Evolutionary conservation across 1,140 invertebrate species (phyloP).

Genomic region (Luehdorfia chinensis): DNA sequence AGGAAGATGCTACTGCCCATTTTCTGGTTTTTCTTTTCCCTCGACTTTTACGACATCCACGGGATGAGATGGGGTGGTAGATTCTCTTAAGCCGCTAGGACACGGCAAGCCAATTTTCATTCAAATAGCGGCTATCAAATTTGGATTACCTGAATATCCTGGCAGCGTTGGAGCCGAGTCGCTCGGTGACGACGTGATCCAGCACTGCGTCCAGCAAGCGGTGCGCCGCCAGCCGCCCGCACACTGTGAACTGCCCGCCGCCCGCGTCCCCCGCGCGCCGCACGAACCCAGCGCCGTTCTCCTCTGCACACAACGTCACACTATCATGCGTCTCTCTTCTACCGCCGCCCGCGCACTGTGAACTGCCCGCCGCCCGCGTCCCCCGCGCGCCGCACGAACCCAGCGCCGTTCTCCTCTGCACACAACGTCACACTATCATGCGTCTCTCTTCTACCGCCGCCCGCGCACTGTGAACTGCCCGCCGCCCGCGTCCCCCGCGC

Average conservation of each 20-base stretch:
- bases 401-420: constrained; percentile 84
- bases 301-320: constrained; percentile 73
- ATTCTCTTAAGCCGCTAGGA: too few species aligned
- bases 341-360: constrained; percentile 81
- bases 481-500: constrained; percentile 86
- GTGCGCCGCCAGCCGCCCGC: constrained; percentile 80
- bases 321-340: too few species aligned
- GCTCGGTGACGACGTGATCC: constrained; percentile 87
- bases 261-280: constrained; percentile 85
- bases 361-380: constrained; percentile 89
- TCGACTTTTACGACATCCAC: too few species aligned
- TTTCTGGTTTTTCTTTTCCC: too few species aligned
- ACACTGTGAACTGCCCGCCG: constrained; percentile 87
- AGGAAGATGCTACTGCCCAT: too few species aligned
- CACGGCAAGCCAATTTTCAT: too few species aligned
- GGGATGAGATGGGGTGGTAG: too few species aligned
- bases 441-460: too few species aligned
- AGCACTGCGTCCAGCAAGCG: constrained; percentile 83
- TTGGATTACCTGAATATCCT: constrained; percentile 85
- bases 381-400: constrained; percentile 84
- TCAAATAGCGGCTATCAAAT: too few species aligned
- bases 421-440: constrained; percentile 25
- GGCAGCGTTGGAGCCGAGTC: constrained; percentile 90
- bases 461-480: constrained; percentile 87
- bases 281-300: constrained; percentile 85